Conservation (phyloP, 64 coral and sea anemone species). For the Platygyra sinensis region DNA sequence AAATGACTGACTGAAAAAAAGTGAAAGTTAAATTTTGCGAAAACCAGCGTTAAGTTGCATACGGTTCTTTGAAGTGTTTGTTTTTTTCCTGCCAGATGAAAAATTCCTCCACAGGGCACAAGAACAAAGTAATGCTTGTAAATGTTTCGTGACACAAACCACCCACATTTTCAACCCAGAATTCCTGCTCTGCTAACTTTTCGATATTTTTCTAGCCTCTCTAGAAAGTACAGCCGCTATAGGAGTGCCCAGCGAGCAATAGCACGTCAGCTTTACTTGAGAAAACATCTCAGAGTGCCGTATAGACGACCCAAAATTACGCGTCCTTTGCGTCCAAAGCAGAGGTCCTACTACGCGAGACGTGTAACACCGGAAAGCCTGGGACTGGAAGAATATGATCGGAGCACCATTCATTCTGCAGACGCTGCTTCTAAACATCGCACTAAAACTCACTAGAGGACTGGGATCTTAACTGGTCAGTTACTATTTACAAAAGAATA, state of each 20-base stretch:
- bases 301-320: neutral
- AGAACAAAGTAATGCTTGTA: too few relatives aligned
- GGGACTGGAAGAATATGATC: constrained; percentile 34
- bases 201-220: constrained; percentile 5
- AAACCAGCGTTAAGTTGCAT: too few relatives aligned
- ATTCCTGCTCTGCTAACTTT: neutral
- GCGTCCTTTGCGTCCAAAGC: constrained; percentile 22
- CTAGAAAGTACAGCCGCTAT: constrained; percentile 33
- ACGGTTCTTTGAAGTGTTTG: too few relatives aligned
- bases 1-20: too few relatives aligned
- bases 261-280: constrained; percentile 13
- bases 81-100: too few relatives aligned
- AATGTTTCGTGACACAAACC: too few relatives aligned
- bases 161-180: too few relatives aligned
- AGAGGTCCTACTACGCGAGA: constrained; percentile 16
- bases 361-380: neutral
- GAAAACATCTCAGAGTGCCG: constrained; percentile 9
- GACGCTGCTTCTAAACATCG: neutral
- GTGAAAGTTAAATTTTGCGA: too few relatives aligned
- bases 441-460: neutral
- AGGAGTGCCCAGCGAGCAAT: constrained; percentile 20
- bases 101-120: too few relatives aligned
- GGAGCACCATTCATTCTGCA: constrained; percentile 12
- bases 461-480: neutral
- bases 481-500: too few relatives aligned